Percentiles rank a stretch among this genome's conserved stretches.
Evolutionary conservation across 1,140 invertebrate genomes (phyloP).

Genomic region (Panulirus ornatus): DNA sequence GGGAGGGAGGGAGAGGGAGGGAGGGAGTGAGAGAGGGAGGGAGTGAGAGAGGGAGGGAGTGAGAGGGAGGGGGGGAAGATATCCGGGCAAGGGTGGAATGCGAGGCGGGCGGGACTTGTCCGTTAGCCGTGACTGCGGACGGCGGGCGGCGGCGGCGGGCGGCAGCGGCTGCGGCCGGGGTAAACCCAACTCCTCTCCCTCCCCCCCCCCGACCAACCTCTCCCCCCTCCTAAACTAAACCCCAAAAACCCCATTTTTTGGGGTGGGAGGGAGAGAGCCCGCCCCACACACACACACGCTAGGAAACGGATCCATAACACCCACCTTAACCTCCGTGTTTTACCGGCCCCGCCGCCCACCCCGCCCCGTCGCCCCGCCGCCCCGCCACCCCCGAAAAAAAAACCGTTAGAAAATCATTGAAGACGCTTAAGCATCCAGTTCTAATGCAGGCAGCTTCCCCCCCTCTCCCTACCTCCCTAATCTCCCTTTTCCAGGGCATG

Average conservation of each 20-base stretch:
- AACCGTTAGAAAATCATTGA: no score
- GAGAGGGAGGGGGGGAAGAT: neutral
- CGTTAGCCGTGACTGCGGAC: conserved; percentile 66
- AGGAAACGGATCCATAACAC: neutral
- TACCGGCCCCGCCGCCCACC: neutral
- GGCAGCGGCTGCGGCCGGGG: neutral
- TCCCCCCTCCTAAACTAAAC: neutral
- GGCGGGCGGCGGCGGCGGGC: conserved; percentile 22
- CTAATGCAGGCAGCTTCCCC: no score
- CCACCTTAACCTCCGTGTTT: no score
- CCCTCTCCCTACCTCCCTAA: no score
- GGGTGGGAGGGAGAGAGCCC: neutral
- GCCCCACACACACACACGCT: neutral
- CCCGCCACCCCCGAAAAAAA: neutral
- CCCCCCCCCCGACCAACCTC: neutral
- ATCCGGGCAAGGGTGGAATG: conserved; percentile 45
- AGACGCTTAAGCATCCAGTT: no score
- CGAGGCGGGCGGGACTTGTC: conserved; percentile 37
- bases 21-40: neutral
- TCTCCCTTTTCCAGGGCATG: no score
- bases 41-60: neutral
- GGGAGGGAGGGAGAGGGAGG: neutral
- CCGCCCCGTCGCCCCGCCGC: neutral
- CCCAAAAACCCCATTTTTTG: neutral
- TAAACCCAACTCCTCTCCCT: neutral